Evolutionary conservation across 2,113 vertebrate genomes (phyloP), one percentile per base, ranked within the genome.

Genomic region (Petromus typicus): DNA sequence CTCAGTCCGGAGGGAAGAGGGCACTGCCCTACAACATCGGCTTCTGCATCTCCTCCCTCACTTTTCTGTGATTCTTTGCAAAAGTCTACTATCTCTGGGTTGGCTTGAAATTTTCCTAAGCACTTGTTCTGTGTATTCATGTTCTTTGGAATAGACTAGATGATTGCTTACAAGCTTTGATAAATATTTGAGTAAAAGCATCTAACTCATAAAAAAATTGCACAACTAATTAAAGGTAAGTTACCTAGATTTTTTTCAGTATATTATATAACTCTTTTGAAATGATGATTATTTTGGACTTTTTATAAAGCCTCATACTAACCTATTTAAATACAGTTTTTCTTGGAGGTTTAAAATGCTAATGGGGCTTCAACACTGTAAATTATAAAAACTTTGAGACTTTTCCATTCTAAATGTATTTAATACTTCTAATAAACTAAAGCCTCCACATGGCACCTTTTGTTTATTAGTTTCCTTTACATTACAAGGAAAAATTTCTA

Each of bases 101-200:
- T 67, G 51, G 23, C 27, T 66, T 67, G 51, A 86, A 89, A 80
- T 95, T 78, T 71, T 90, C 30, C 30, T 48, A 91, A 83, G 27
- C 22, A 34, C 66, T 22, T 91, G 16, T 48, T 90, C 67, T 59
- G 17, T 37, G 2, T 40, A 43, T 75, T 81, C 40, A 45, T 48
- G 32, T 73, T 92, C 75, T 59, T 87, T 79, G 80, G 27, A 71
- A 56, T 7, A 1, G 43, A 64, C 23, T 37, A 45, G n/a, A 6
- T 34, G 69, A 54, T 91, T 79, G 43, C 86, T 93, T 86, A 34
- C 18, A 73, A 64, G 89, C 87, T 16, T 73, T 83, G 48, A 84
- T 93, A 54, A 95, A 90, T 86, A 94, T 88, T 79, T 85, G 93
- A 92, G 56, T 11, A 40, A 78, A 94, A 13, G 30, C 2, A 83